Base-by-base conservation (phyloP, 2,797 vertebrate species). In the Acanthopagrus latus region DNA sequence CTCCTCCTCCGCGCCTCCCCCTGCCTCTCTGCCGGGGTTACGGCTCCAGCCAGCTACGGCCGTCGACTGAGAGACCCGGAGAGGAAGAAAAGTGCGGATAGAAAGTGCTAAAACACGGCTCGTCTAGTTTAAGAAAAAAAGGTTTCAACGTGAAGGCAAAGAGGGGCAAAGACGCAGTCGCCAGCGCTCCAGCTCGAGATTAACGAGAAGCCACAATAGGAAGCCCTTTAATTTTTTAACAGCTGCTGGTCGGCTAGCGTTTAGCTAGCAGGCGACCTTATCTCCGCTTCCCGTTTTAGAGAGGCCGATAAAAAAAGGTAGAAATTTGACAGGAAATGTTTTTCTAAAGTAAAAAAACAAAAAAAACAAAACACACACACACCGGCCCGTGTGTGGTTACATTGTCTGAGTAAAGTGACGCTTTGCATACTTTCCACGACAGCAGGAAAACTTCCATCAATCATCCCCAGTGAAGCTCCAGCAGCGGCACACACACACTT, bases 191-290 rank as follows among this genome's bases (percentile, higher is more conserved):
- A 64, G 66, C 51, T 9, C 14, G 25, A 5, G 43, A 60, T 64
- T 50, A 66, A 60, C 14, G 74, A 81, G 17, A 9, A 70, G 71
- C 83, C 66, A 89, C 82, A 83, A 83, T 71, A 80, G 82, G 84
- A 70, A 94, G 91, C 92, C 94, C 93, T 96, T 96, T 95, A 95
- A 95, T 93, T 84, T 94, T 95, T 94, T 90, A 95, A 91, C 92
- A 89, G 91, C 91, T 86, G 86, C 88, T 83, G 88, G 48, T 87
- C 81, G 78, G 86, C 84, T 88, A 90, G 89, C 29, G 29, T 29
- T 3, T 29, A 83, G 86, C 90, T 91, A 90, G 76, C 83, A 25
- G 44, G 56, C 71, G 43, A 50, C 74, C 38, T 21, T 65, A 11
- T 66, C 62, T 47, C 3, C 68, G 71, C 80, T 86, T 83, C 84